Evolutionary conservation across 2,113 vertebrate species (phyloP), one percentile per base, ranked within the genome.

Genomic region (Rhagologus leucostigma): DNA sequence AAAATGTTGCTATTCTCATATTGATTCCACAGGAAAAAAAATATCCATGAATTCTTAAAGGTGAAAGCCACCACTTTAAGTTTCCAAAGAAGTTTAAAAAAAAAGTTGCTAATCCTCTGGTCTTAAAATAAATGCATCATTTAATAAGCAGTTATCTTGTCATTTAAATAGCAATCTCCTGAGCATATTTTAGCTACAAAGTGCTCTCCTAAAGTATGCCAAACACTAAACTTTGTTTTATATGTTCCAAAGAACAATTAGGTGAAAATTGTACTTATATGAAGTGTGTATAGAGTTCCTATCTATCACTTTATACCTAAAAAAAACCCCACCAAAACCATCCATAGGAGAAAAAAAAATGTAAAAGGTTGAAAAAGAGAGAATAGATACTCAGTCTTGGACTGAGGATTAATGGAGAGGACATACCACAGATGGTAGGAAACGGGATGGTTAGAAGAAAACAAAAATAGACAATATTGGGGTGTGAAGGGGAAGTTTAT

Each of bases 101-200:
- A 65, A 42, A 64, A 27, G 11, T 29, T 1, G 2, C 2, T 76
- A 46, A 65, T 79, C 21, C 50, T 84, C 23, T 79, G 29, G 10
- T 93, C 81, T 93, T 95, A 85, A 97, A 94, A 93, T 93, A 95
- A 50, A 64, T 1, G 1, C n/a, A 73, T 46, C 12, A 39, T 83
- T 91, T 83, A 94, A 84, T 76, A 85, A 90, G 63, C 33, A 73
- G 67, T 87, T 93, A 91, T 62, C 47, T 82, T 92, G 89, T 76
- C 44, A 95, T 87, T 93, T 96, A 89, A 94, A 89, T 42, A 93
- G 13, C 27, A 60, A 70, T 65, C 80, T 67, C 50, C 32, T 39
- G 21, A 74, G 76, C 20, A 67, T 77, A 92, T 74, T 90, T 90
- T 52, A 81, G 13, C 15, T 84, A 55, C 60, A 78, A 80, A 80